Conservation (phyloP, 1,140 invertebrate species). For the Lepidurus packardi region DNA sequence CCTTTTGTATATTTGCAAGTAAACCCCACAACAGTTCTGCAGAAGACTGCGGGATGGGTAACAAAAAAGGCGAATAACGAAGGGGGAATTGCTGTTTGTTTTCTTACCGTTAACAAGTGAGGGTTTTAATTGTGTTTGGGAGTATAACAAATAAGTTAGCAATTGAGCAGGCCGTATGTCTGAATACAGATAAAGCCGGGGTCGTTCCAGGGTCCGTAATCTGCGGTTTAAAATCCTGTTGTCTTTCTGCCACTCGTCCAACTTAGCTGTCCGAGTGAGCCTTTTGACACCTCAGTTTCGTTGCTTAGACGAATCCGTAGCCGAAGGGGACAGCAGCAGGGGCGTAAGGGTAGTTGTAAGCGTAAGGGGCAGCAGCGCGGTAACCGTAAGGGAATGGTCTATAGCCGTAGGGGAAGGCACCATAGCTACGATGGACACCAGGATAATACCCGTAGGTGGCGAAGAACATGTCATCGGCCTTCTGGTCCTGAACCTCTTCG, state of each 20-base stretch:
- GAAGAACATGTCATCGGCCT: not conserved
- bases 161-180: not conserved
- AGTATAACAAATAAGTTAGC: not conserved
- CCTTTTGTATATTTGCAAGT: not conserved
- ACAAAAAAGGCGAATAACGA: not conserved
- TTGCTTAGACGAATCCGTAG: not conserved
- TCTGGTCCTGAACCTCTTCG: not conserved
- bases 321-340: not conserved
- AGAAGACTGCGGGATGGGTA: not conserved
- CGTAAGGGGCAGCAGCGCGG: not conserved
- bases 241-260: conserved; percentile 5
- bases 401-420: not conserved
- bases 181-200: not conserved
- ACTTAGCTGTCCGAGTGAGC: not conserved
- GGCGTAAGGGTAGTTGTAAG: not conserved
- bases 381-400: not conserved
- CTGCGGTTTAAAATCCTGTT: not conserved
- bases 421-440: too few relatives aligned
- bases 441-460: not conserved
- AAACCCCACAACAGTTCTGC: conserved; percentile 14
- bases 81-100: not conserved
- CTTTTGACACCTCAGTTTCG: not conserved
- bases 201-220: not conserved
- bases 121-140: not conserved
- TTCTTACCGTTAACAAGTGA: not conserved